Evolutionary conservation across 2,888 invertebrate species (phyloP).

Genomic region (Ferrisia virgata): DNA sequence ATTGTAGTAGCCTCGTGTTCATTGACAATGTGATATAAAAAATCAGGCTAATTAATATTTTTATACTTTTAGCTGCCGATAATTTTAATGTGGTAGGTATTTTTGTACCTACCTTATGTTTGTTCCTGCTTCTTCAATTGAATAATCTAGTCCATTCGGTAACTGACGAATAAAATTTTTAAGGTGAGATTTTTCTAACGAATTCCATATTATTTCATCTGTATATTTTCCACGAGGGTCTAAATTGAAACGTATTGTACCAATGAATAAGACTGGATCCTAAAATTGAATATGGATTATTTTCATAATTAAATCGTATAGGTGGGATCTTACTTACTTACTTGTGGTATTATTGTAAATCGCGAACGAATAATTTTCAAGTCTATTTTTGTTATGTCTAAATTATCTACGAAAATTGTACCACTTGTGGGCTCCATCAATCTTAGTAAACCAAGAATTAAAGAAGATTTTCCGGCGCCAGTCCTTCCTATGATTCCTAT

Average conservation of each 20-base stretch:
- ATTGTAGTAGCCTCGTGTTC: too few species aligned
- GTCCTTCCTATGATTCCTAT: conserved; percentile 87
- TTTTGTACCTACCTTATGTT: conserved; percentile 66
- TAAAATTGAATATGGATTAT: conserved; percentile 53
- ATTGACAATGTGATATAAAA: too few species aligned
- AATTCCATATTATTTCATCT: conserved; percentile 83
- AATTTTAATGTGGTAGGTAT: too few species aligned
- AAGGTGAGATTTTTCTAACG: conserved; percentile 85
- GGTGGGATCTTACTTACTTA: too few species aligned
- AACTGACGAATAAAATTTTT: conserved; percentile 77
- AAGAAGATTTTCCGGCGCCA: conserved; percentile 87
- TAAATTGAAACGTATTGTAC: conserved; percentile 82
- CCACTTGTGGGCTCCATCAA: conserved; percentile 83
- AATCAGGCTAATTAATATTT: too few species aligned
- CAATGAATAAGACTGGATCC: conserved; percentile 94
- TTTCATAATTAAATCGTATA: not conserved
- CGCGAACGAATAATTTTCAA: conserved; percentile 76
- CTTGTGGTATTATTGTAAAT: conserved; percentile 57
- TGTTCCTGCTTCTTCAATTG: conserved; percentile 86
- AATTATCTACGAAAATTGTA: conserved; percentile 75
- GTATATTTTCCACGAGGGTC: conserved; percentile 79
- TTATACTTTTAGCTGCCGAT: too few species aligned
- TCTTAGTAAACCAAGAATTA: conserved; percentile 82
- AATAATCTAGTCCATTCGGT: conserved; percentile 72
- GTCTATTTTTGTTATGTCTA: conserved; percentile 77